Evolutionary conservation across 2,113 vertebrate genomes (phyloP).

Genomic region (Eurypyga helias): DNA sequence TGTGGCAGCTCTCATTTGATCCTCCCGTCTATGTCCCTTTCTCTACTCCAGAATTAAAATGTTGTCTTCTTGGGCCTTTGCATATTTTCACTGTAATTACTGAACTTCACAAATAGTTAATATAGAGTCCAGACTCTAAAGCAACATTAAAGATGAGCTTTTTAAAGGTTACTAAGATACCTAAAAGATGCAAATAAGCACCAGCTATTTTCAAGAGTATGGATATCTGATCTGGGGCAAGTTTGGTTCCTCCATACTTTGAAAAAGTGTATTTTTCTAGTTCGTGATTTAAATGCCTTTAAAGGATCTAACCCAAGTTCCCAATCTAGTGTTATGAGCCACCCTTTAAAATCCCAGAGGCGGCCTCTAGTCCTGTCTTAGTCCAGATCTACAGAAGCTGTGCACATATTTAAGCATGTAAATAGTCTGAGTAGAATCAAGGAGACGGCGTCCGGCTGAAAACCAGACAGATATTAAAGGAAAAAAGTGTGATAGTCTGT

Average conservation of each 20-base stretch:
- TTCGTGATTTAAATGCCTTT: neutral
- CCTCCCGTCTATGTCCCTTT: constrained; percentile 31
- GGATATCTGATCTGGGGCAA: neutral
- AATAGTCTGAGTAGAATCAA: neutral
- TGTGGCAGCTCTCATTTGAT: constrained; percentile 40
- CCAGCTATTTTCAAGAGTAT: neutral
- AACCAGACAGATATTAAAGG: neutral
- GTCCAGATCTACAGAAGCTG: neutral
- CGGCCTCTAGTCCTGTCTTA: neutral
- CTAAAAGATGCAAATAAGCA: neutral
- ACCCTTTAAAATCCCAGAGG: neutral
- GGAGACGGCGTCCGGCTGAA: neutral
- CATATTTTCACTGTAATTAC: constrained; percentile 45
- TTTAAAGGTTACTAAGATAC: neutral
- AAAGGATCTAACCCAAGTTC: neutral
- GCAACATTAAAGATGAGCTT: neutral
- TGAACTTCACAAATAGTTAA: constrained; percentile 1
- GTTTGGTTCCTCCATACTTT: neutral
- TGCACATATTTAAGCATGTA: neutral
- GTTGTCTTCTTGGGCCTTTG: neutral
- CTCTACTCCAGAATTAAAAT: constrained; percentile 6
- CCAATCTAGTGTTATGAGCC: neutral
- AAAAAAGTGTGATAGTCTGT: neutral
- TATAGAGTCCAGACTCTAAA: neutral
- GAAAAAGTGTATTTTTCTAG: neutral